A percentile compares a stretch with the other conserved stretches of the same genome.
phyloP scores from a whole-genome alignment of 1,140 invertebrate genomes.

The Microvelia longipes region DNA sequence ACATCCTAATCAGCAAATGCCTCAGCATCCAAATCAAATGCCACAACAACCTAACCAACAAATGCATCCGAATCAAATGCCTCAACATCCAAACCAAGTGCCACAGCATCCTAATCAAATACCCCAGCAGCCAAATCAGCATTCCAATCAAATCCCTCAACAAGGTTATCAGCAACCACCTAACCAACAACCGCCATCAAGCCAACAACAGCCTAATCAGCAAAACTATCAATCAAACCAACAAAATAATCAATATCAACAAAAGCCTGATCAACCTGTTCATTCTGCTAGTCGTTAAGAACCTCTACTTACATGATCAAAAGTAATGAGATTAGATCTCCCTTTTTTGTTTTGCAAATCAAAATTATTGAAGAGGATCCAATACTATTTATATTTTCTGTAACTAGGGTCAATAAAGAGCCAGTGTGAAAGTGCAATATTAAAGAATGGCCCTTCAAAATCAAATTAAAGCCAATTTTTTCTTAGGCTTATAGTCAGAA shows the following conservation, averaged over 20 bases:
- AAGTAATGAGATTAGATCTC: too few species aligned
- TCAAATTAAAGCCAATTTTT: too few species aligned
- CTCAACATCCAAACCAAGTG: slow-evolving; percentile 12
- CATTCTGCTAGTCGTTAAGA: not conserved
- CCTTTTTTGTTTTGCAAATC: too few species aligned
- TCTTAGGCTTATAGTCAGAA: too few species aligned
- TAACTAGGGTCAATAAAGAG: too few species aligned
- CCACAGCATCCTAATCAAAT: slow-evolving; percentile 21
- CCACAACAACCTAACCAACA: slow-evolving; percentile 23
- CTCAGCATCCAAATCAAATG: slow-evolving; percentile 21
- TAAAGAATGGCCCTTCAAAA: too few species aligned
- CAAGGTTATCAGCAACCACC: slow-evolving; percentile 7
- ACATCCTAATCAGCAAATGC: slow-evolving; percentile 13
- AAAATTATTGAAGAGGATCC: too few species aligned
- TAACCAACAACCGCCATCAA: not conserved
- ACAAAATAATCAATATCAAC: not conserved
- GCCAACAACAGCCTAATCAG: not conserved
- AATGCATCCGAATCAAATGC: slow-evolving; percentile 12
- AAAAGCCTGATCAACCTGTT: not conserved
- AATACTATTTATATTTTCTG: too few species aligned
- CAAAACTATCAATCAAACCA: not conserved
- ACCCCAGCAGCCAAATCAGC: slow-evolving; percentile 22
- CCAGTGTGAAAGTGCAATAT: too few species aligned
- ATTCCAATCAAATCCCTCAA: slow-evolving; percentile 28
- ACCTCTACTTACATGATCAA: too few species aligned